Conservation (phyloP, 1,140 invertebrate genomes). For the Polyergus mexicanus region DNA sequence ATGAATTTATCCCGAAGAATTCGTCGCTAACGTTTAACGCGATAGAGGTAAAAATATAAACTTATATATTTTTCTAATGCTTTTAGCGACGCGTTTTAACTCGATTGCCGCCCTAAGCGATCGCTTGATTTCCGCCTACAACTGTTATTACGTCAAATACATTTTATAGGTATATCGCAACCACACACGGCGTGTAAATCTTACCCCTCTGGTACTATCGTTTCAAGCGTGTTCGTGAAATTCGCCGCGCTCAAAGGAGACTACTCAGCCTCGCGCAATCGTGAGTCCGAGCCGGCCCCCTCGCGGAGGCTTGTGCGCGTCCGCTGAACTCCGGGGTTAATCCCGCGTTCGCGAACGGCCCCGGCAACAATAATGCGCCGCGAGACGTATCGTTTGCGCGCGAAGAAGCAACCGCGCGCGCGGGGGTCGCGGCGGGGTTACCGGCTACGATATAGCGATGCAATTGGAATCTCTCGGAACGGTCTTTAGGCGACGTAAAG, state of each 20-base stretch:
- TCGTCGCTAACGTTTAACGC: not conserved
- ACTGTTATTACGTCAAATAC: slow-evolving; percentile 29
- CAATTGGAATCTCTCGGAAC: slow-evolving; percentile 55
- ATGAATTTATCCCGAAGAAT: not conserved
- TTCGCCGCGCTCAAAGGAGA: slow-evolving; percentile 44
- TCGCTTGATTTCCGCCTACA: slow-evolving; percentile 28
- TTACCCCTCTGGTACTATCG: slow-evolving; percentile 18
- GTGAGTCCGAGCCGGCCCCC: not conserved
- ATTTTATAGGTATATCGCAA: slow-evolving; percentile 15
- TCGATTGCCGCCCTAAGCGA: slow-evolving; percentile 16
- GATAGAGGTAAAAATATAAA: not conserved
- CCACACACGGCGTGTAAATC: slow-evolving; percentile 8
- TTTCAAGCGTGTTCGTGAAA: slow-evolving; percentile 40
- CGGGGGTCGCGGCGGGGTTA: slow-evolving; percentile 30
- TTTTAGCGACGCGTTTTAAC: not conserved
- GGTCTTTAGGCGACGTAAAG: slow-evolving; percentile 63
- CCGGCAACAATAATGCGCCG: slow-evolving; percentile 10
- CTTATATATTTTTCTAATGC: not conserved
- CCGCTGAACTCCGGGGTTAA: slow-evolving; percentile 57
- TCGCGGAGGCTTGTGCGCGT: not conserved
- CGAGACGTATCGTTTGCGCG: slow-evolving; percentile 11
- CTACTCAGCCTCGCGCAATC: slow-evolving; percentile 26
- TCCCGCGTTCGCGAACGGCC: slow-evolving; percentile 34
- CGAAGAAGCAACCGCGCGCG: not conserved
- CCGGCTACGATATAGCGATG: slow-evolving; percentile 20